phyloP scores from a whole-genome alignment of 2,797 vertebrate species.

The Denticeps clupeoides region DNA sequence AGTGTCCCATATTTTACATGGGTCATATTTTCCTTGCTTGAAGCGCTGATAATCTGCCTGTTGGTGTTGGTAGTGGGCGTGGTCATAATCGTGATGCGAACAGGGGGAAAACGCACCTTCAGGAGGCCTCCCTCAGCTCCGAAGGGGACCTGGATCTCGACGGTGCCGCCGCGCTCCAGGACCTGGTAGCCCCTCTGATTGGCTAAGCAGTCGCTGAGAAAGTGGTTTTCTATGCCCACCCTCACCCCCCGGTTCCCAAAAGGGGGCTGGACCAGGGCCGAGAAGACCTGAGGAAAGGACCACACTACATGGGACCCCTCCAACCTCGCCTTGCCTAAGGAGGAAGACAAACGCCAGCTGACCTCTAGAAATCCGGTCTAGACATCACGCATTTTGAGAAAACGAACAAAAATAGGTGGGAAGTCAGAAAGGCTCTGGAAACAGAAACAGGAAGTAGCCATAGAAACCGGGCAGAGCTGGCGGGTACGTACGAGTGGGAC shows the following conservation, averaged over 20 bases:
- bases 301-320: slow-evolving; percentile 24
- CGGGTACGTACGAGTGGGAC: slow-evolving; percentile 22
- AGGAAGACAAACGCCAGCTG: no score
- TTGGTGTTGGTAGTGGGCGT: no score
- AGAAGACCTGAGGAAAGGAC: slow-evolving; percentile 23
- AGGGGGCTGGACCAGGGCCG: slow-evolving; percentile 22
- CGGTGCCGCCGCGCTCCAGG: slow-evolving; percentile 2
- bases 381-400: no score
- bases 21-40: no score
- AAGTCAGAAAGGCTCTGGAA: no score
- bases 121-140: slow-evolving; percentile 32
- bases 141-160: slow-evolving; percentile 31
- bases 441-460: no score
- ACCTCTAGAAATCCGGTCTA: neutral
- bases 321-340: slow-evolving; percentile 21
- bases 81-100: no score
- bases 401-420: no score
- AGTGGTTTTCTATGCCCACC: slow-evolving; percentile 27
- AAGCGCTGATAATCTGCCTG: no score
- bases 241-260: slow-evolving; percentile 13
- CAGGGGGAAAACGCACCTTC: slow-evolving; percentile 32
- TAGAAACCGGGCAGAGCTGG: no score
- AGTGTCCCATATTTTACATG: no score
- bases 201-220: slow-evolving; percentile 23
- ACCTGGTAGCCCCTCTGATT: slow-evolving; percentile 24